These are phyloP conservation scores for Erebia aethiops DNA, from an alignment of 2,888 invertebrate genomes.

Conservation along the genomic window DNA sequence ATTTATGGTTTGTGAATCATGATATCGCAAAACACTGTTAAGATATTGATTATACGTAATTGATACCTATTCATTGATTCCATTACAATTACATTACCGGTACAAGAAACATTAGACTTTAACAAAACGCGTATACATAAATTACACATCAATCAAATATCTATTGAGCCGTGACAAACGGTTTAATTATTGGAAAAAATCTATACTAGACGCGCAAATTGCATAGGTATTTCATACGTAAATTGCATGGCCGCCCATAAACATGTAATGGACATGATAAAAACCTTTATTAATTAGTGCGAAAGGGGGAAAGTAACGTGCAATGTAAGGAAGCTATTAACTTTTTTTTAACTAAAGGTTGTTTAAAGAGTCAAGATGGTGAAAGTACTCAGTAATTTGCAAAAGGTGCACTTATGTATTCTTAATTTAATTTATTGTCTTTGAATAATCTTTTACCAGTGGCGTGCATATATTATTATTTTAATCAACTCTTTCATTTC, in stretches of 20 bases:
- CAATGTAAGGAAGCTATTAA: constrained; percentile 48
- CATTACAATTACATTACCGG: not conserved
- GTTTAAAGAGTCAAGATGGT: constrained; percentile 38
- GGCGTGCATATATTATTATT: no score
- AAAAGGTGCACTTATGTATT: constrained; percentile 21
- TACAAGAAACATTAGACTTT: constrained; percentile 8
- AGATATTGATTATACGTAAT: constrained; percentile 16
- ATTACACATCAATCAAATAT: constrained; percentile 18
- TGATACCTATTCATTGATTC: constrained; percentile 11
- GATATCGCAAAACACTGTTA: constrained; percentile 8
- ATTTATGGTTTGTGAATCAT: no score
- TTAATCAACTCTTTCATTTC: no score
- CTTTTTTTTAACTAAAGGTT: constrained; percentile 45
- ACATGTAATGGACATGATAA: constrained; percentile 46
- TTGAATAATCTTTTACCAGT: no score
- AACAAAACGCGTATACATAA: constrained; percentile 8
- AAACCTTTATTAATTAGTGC: constrained; percentile 51
- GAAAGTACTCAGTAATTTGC: constrained; percentile 28
- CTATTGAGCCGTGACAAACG: constrained; percentile 29
- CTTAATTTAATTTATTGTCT: constrained; percentile 17
- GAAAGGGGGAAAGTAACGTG: constrained; percentile 50
- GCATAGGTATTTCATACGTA: constrained; percentile 33
- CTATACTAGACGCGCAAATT: constrained; percentile 15
- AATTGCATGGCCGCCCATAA: constrained; percentile 42
- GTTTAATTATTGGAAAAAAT: constrained; percentile 34